These are phyloP conservation scores for Piprites chloris DNA, from an alignment of 2,113 vertebrate genomes.

Conservation along the genomic window DNA sequence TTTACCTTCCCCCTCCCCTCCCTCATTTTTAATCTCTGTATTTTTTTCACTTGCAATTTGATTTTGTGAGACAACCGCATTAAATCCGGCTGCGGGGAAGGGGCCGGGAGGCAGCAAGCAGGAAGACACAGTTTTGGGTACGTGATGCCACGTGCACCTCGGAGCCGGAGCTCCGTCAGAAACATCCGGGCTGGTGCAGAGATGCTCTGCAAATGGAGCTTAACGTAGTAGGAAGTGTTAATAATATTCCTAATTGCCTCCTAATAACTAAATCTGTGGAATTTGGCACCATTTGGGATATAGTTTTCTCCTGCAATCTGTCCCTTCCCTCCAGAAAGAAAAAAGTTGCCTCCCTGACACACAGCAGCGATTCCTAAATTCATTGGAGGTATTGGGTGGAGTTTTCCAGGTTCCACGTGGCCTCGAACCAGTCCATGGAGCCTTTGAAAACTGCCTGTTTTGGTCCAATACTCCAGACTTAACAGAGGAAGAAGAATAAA, in stretches of 20 bases:
- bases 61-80: neutral
- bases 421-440: neutral
- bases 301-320: conserved; percentile 42
- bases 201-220: neutral
- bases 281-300: conserved; percentile 2
- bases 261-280: conserved; percentile 56
- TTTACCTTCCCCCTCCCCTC: neutral
- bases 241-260: conserved; percentile 56
- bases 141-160: neutral
- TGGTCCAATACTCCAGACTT: neutral
- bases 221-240: conserved; percentile 33
- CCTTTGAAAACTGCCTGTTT: fast-evolving
- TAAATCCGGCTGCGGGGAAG: neutral
- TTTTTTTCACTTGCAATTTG: neutral
- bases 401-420: neutral
- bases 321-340: conserved; percentile 27
- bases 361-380: neutral
- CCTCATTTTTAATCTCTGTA: neutral
- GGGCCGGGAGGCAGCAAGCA: neutral
- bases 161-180: neutral
- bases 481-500: neutral
- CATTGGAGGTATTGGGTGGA: neutral
- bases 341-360: neutral
- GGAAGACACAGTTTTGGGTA: neutral
- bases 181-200: neutral